phyloP scores from a whole-genome alignment of 1,140 invertebrate species.

The Pectinophora gossypiella region DNA sequence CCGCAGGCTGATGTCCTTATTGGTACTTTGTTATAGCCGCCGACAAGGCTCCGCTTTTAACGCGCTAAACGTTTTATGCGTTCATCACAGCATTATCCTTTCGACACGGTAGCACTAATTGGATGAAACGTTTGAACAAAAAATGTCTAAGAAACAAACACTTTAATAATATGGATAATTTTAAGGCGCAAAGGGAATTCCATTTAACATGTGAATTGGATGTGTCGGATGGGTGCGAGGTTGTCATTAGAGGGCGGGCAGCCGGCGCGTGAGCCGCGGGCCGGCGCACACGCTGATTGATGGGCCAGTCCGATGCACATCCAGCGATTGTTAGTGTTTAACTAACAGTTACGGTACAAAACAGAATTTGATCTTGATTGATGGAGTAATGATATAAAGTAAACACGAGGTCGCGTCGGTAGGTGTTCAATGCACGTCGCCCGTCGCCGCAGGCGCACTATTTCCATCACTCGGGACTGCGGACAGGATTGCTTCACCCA shows the following conservation, averaged over 20 bases:
- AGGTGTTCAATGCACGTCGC: slow-evolving; percentile 31
- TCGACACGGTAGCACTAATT: slow-evolving; percentile 75
- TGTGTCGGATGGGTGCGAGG: slow-evolving; percentile 52
- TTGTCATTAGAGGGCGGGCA: slow-evolving; percentile 49
- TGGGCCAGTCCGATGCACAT: slow-evolving; percentile 21
- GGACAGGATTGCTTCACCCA: slow-evolving; percentile 20
- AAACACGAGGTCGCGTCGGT: slow-evolving; percentile 43
- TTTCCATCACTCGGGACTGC: slow-evolving; percentile 26
- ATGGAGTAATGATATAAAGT: slow-evolving; percentile 70
- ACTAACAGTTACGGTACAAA: slow-evolving; percentile 66
- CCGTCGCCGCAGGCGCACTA: slow-evolving; percentile 30
- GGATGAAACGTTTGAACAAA: slow-evolving; percentile 64
- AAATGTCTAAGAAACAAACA: slow-evolving; percentile 71
- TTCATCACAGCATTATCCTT: slow-evolving; percentile 71
- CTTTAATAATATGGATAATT: slow-evolving; percentile 69
- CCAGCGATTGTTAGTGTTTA: slow-evolving; percentile 64
- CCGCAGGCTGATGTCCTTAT: slow-evolving; percentile 15
- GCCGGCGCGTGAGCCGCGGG: not conserved
- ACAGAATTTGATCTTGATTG: slow-evolving; percentile 70
- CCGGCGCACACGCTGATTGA: slow-evolving; percentile 5
- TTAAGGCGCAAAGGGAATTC: slow-evolving; percentile 65
- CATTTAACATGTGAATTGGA: slow-evolving; percentile 74
- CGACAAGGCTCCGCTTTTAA: slow-evolving; percentile 59
- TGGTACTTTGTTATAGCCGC: slow-evolving; percentile 28
- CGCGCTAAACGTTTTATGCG: slow-evolving; percentile 60